Evolutionary conservation across 2,797 vertebrate genomes (phyloP).

Genomic region (Amblyraja radiata): DNA sequence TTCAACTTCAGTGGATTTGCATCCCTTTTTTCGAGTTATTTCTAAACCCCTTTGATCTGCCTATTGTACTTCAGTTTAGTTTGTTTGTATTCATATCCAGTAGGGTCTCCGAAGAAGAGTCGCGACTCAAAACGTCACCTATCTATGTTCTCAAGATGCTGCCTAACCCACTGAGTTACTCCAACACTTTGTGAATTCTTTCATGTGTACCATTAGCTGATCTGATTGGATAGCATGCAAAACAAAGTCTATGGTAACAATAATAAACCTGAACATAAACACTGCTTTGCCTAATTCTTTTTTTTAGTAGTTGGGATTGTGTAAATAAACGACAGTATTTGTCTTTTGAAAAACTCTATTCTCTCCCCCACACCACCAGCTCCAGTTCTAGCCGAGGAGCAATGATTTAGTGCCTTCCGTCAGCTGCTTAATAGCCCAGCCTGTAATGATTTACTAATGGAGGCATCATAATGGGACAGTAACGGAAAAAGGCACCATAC

Average conservation of each 20-base stretch:
- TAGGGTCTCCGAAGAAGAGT: too few relatives aligned
- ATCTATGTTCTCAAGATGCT: too few relatives aligned
- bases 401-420: neutral
- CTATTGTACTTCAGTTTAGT: too few relatives aligned
- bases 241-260: too few relatives aligned
- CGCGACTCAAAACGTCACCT: too few relatives aligned
- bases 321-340: too few relatives aligned
- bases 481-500: neutral
- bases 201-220: too few relatives aligned
- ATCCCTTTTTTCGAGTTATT: neutral
- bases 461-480: neutral
- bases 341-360: neutral
- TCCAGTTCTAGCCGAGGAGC: neutral
- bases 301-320: neutral
- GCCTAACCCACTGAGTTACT: too few relatives aligned
- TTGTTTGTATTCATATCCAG: too few relatives aligned
- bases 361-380: neutral
- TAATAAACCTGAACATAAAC: too few relatives aligned
- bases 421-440: constrained; percentile 18
- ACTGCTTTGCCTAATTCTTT: neutral
- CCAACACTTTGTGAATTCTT: too few relatives aligned
- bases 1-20: neutral
- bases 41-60: neutral
- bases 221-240: too few relatives aligned
- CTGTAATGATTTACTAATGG: constrained; percentile 24